Base-by-base conservation (phyloP, 1,140 invertebrate genomes). In the Calycopis cecrops region DNA sequence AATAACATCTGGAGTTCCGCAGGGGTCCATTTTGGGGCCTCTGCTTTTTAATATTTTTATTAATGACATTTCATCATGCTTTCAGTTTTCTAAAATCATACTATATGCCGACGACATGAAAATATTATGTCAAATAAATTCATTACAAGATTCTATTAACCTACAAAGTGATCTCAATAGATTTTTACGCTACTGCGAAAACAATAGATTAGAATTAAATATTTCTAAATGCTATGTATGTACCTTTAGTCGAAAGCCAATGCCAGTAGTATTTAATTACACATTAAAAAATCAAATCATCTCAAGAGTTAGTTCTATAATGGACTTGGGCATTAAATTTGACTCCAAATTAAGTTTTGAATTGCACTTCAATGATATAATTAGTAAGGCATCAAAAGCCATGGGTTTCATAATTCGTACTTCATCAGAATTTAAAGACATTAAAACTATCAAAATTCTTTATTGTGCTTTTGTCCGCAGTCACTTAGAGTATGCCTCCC, bases 211-310 rank as follows among this genome's bases (percentile, higher is more conserved):
- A 10, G 55, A 50, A 0, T 51, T 57, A 34, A 57, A 57, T 44
- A 10, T 47, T 14, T 50, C 38, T 51, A 57, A 57, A 18, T 51
- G 55, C 48, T 17, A 40, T 9, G 28, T 44, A 17, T 50, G 48
- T 17, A 57, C 55, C 33, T 51, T 51, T 12, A 33, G 14, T 4
- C 34, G 44, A 10, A 48, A 12, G 4, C 1, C 10, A 16, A 17
- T 50, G 11, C 55, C 48, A 16, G 34, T 57, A 18, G 1, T 10
- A 3, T 57, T 16, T 51, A 12, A 56, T 40, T 56, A 56, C 17
- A 49, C 38, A 21, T 10, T 56, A 12, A 17, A 9, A 18, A 8
- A 56, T 10, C 35, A 11, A 7, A 10, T n/a, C 10, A 12, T 48
- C 6, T 4, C 42, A 9, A 55, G 53, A 34, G 42, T 42, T 1